Evolutionary conservation across 2,888 invertebrate genomes (phyloP), one percentile per base, ranked within the genome.

Genomic region (Hydraecia micacea): DNA sequence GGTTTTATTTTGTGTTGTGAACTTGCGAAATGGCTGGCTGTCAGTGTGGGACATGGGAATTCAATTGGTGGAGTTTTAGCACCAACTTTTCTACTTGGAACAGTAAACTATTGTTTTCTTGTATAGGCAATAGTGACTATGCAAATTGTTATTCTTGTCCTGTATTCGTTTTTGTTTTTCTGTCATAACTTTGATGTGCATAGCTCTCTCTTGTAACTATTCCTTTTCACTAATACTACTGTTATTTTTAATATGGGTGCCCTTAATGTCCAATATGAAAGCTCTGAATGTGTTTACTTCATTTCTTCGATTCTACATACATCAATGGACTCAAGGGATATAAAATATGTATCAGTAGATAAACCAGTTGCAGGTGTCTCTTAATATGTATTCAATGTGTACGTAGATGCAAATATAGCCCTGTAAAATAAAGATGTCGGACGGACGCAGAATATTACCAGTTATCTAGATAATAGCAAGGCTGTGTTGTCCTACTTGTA

Each of bases 1-100:
- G 78, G 80, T 85, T 87, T 85, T 87, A 83, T 87, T 89, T 89
- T 88, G 85, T 86, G 71, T 77, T 82, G 87, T 58, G 83, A 79
- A 75, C 81, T 84, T 85, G 87, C 70, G 77, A 81, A 81, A 87
- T 86, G 76, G 39, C 73, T 67, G 74, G 5, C 58, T 76, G 77
- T 73, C 67, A 63, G 70, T 75, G 63, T 73, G 73, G 65, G 62
- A 67, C 39, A 63, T 75, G 21, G 63, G 63, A 82, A 73, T 76
- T 76, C 68, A 77, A 80, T 77, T 80, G 67, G 75, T 46, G 36
- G 28, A 21, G 36, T 28, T 73, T 72, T 52, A 46, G 49, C 55
- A 49, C 46, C 11, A 60, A 76, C 28, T 76, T 84, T 68, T 75
- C 73, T 72, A 18, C 42, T 66, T 18, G 0, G 49, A 77, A 69